phyloP scores from a whole-genome alignment of 2,888 invertebrate genomes.

The Cantharis flavilabris region DNA sequence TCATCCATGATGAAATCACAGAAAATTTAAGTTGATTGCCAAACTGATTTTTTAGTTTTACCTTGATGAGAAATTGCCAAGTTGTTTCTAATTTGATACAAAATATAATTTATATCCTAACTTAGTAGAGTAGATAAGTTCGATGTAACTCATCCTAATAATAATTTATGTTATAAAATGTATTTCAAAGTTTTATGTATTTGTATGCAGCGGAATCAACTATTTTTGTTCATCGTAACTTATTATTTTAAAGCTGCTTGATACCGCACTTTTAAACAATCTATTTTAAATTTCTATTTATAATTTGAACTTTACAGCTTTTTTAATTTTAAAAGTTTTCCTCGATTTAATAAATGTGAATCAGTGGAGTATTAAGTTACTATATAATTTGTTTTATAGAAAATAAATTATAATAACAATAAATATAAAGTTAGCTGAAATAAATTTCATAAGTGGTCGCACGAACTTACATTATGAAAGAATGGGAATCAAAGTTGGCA shows the following conservation, averaged over 20 bases:
- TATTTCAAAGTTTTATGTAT: background rate
- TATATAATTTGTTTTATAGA: background rate
- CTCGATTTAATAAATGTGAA: background rate
- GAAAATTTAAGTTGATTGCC: background rate
- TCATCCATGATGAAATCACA: background rate
- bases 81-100: background rate
- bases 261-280: background rate
- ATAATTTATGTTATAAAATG: background rate
- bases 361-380: background rate
- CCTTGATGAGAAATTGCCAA: background rate
- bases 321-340: background rate
- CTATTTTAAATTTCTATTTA: background rate
- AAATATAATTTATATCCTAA: background rate
- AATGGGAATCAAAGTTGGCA: background rate
- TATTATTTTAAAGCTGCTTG: background rate
- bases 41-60: background rate
- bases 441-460: background rate
- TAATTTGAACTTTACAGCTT: background rate
- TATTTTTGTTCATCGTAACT: background rate
- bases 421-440: background rate
- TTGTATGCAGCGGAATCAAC: background rate
- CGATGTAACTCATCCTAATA: background rate
- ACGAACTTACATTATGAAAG: background rate
- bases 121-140: background rate
- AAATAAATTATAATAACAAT: background rate